Evolutionary conservation across 2,797 vertebrate genomes (phyloP).

Genomic region (Philypnodon macrostomus): DNA sequence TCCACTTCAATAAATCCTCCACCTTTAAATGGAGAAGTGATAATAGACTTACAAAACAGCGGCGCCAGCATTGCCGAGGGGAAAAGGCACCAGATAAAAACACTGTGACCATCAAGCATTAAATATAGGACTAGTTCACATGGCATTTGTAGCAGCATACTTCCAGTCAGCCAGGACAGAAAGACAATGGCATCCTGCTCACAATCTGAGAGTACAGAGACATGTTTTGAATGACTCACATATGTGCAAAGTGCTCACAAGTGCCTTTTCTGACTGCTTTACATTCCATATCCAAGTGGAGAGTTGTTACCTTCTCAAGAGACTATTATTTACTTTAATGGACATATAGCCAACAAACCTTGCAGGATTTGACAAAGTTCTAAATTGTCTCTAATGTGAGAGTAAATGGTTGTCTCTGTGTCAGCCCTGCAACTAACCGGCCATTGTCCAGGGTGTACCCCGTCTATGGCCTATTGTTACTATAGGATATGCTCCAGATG

Average conservation of each 20-base stretch:
- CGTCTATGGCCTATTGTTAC: too few relatives aligned
- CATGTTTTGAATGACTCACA: slow-evolving; percentile 20
- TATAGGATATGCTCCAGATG: too few relatives aligned
- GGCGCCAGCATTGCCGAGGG: slow-evolving; percentile 45
- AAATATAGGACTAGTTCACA: slow-evolving; percentile 14
- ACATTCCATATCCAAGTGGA: slow-evolving; percentile 13
- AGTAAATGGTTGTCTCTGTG: too few relatives aligned
- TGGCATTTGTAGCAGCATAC: slow-evolving; percentile 7
- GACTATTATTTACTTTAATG: not conserved
- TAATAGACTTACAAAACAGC: slow-evolving; percentile 72
- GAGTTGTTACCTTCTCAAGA: not conserved
- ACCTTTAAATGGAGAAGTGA: slow-evolving; percentile 68
- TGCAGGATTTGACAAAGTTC: too few relatives aligned
- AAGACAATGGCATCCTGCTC: slow-evolving; percentile 17
- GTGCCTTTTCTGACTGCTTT: slow-evolving; percentile 12
- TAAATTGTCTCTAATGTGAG: too few relatives aligned
- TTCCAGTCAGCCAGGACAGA: not conserved
- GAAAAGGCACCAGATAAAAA: slow-evolving; percentile 13
- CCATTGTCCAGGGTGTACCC: too few relatives aligned
- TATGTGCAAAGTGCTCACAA: slow-evolving; percentile 11
- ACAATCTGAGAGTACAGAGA: too few relatives aligned
- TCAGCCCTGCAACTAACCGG: too few relatives aligned
- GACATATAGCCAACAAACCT: not conserved
- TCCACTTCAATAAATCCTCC: slow-evolving; percentile 78
- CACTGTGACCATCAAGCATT: not conserved